These are phyloP conservation scores for Acrocephalus scirpaceus DNA, from an alignment of 2,797 vertebrate genomes.

Conservation along the genomic window DNA sequence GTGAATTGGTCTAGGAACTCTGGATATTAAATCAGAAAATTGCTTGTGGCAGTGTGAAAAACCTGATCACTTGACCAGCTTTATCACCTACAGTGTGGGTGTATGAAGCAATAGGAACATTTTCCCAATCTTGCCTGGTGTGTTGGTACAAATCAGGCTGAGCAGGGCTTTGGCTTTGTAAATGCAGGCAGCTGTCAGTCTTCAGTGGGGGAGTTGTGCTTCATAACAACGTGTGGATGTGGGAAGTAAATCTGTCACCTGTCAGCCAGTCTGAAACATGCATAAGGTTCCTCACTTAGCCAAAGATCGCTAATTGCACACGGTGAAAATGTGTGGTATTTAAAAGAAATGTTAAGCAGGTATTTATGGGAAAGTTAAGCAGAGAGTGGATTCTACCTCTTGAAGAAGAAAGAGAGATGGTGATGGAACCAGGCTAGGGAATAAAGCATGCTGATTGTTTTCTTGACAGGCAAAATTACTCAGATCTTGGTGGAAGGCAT, in stretches of 20 bases:
- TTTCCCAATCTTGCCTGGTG: neutral
- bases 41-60: neutral
- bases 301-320: neutral
- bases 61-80: neutral
- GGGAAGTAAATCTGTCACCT: slow-evolving; percentile 57
- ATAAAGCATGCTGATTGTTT: neutral
- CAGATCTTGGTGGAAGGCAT: slow-evolving; percentile 15
- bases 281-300: neutral
- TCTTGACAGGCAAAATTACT: slow-evolving; percentile 61
- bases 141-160: slow-evolving; percentile 33
- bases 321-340: slow-evolving; percentile 16
- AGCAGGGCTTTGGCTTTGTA: neutral
- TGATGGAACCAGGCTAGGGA: neutral
- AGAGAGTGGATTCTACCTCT: neutral
- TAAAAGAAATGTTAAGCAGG: slow-evolving; percentile 19
- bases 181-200: slow-evolving; percentile 44
- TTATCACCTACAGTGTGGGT: neutral
- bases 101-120: slow-evolving; percentile 6
- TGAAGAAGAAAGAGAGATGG: neutral
- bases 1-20: neutral
- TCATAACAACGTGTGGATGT: slow-evolving; percentile 24
- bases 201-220: slow-evolving; percentile 30
- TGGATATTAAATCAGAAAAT: neutral
- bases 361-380: neutral
- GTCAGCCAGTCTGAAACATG: slow-evolving; percentile 36